Evolutionary conservation across 2,888 invertebrate species (phyloP).

Genomic region (Lumbricus terrestris): DNA sequence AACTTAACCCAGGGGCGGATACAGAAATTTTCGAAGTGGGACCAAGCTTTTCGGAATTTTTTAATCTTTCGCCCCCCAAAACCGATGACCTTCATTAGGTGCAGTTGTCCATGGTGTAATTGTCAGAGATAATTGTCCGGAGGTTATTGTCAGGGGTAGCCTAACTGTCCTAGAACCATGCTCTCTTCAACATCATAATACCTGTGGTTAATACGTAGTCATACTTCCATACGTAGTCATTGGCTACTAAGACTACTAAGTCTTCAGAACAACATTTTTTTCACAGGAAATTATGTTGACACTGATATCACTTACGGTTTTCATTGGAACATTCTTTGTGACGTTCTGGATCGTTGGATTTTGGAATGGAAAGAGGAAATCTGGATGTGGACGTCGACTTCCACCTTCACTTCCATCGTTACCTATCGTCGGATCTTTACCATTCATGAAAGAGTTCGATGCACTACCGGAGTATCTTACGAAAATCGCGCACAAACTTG

Average conservation of each 20-base stretch:
- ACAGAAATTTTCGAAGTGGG: too few species aligned
- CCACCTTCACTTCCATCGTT: slow-evolving; percentile 4
- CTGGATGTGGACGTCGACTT: neutral
- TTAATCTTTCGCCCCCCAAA: too few species aligned
- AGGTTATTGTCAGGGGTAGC: too few species aligned
- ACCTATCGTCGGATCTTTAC: slow-evolving; percentile 8
- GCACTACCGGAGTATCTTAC: neutral
- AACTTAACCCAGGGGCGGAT: too few species aligned
- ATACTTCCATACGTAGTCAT: too few species aligned
- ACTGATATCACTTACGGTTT: neutral
- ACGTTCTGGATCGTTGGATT: neutral
- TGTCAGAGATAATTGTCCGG: too few species aligned
- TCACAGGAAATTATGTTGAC: neutral
- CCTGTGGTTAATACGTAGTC: neutral
- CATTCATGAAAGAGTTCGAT: neutral
- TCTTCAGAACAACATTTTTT: neutral
- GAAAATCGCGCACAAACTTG: neutral
- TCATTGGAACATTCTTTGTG: neutral
- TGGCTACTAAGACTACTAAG: too few species aligned
- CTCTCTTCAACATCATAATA: too few species aligned
- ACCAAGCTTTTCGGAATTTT: too few species aligned
- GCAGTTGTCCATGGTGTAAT: too few species aligned
- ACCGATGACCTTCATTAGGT: too few species aligned
- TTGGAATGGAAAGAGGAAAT: neutral
- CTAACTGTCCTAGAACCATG: too few species aligned